Conservation (phyloP, 2,888 invertebrate species). For the Anagyrus pseudococci region DNA sequence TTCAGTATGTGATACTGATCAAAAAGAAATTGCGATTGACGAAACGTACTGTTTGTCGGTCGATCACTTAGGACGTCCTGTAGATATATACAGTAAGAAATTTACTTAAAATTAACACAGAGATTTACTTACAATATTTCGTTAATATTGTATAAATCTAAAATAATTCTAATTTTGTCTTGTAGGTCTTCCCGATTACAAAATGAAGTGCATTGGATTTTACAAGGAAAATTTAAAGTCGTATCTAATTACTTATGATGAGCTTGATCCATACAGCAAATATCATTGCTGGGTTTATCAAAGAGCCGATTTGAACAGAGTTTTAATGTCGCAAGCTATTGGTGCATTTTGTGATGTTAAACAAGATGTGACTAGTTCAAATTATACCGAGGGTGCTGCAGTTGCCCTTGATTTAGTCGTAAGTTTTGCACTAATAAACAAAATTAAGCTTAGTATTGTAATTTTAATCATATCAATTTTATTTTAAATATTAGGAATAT, state of each 20-base stretch:
- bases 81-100: constrained; percentile 86
- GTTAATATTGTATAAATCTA: constrained; percentile 7
- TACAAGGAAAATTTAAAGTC: constrained; percentile 98
- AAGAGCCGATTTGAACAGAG: constrained; percentile 88
- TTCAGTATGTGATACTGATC: constrained; percentile 94
- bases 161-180: constrained; percentile 3
- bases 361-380: constrained; percentile 89
- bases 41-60: constrained; percentile 97
- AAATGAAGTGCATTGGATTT: constrained; percentile 95
- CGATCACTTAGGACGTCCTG: constrained; percentile 91
- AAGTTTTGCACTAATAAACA: constrained; percentile 67
- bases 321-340: constrained; percentile 84
- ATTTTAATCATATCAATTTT: neutral
- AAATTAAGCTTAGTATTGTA: neutral
- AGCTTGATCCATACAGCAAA: constrained; percentile 92
- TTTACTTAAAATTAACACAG: neutral
- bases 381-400: constrained; percentile 90
- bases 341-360: constrained; percentile 90
- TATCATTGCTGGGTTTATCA: constrained; percentile 99
- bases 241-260: constrained; percentile 94
- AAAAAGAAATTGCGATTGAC: constrained; percentile 92
- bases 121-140: neutral
- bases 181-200: constrained; percentile 88
- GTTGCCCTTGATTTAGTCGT: constrained; percentile 88
- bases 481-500: constrained; percentile 53